Percentiles rank a stretch among this genome's conserved stretches.
These are phyloP conservation scores for Melanerpes aurifrons DNA, from an alignment of 2,113 vertebrate species.

Conservation along the genomic window DNA sequence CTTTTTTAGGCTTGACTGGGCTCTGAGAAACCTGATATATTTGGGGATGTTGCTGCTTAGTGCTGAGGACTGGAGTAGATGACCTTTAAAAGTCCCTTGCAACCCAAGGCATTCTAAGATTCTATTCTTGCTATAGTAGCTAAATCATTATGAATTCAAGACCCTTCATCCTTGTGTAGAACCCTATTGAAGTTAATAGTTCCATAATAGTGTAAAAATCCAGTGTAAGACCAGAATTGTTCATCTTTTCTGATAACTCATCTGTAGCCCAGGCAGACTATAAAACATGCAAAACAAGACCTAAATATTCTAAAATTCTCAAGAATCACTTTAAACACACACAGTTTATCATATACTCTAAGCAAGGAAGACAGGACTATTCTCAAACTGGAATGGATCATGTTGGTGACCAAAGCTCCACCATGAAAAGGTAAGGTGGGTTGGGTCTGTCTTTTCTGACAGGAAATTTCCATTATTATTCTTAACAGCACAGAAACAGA, in stretches of 20 bases:
- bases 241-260: background rate
- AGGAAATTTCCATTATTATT: constrained; percentile 3
- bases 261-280: background rate
- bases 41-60: no score
- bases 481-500: background rate
- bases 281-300: background rate
- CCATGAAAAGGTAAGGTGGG: background rate
- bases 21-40: no score
- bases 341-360: background rate
- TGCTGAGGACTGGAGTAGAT: no score
- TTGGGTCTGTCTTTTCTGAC: background rate
- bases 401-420: background rate
- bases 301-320: background rate
- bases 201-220: background rate
- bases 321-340: background rate
- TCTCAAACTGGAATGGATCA: background rate
- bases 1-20: no score
- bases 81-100: no score
- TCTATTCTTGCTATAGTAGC: background rate
- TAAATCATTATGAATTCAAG: background rate
- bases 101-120: no score
- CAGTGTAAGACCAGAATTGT: background rate
- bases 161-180: background rate
- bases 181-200: background rate
- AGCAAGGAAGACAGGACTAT: background rate